Evolutionary conservation across 2,888 invertebrate genomes (phyloP), one percentile per base, ranked within the genome.

Genomic region (Brenthis hecate): DNA sequence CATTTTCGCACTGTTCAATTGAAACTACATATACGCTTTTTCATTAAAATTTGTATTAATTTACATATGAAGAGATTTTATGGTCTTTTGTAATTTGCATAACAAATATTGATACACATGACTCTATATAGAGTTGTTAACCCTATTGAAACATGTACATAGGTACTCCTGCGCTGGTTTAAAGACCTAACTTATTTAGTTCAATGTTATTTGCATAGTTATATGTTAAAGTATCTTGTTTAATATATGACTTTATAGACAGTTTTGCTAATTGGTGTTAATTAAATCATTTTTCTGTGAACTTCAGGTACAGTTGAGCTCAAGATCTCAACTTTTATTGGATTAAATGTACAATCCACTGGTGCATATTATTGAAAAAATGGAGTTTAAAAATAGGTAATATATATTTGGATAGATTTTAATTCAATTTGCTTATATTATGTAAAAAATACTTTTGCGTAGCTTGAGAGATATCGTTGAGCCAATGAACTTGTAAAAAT

Each of bases 21-120:
- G 28, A 50, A 16, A 32, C 23, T 50, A 16, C 48, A 48, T 28
- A 28, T 6, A 28, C 28, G n/a, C 28, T 50, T 28, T 28, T 28
- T 50, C n/a, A 28, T 48, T 60, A n/a, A 48, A 48, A 48, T 60
- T 28, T 19, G 19, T 19, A 19, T 28, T 50, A 60, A 60, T 60
- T 60, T 28, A 16, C 60, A 60, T 60, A n/a, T 60, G 32, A 60
- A n/a, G 16, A 60, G 50, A 50, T 32, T 43, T 43, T 43, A 60
- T 50, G 2, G n/a, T 60, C 50, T 50, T 19, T 48, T 11, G 5
- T 6, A 23, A 58, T 58, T 58, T 47, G 11, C 47, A 60, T 50
- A 50, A 48, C 23, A 60, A 60, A 60, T 48, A 60, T 60, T 28
- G 8, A 28, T 28, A 11, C n/a, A 8, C 32, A 1, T 28, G 58